phyloP scores from a whole-genome alignment of 2,888 invertebrate genomes.

The Tipula lateralis region DNA sequence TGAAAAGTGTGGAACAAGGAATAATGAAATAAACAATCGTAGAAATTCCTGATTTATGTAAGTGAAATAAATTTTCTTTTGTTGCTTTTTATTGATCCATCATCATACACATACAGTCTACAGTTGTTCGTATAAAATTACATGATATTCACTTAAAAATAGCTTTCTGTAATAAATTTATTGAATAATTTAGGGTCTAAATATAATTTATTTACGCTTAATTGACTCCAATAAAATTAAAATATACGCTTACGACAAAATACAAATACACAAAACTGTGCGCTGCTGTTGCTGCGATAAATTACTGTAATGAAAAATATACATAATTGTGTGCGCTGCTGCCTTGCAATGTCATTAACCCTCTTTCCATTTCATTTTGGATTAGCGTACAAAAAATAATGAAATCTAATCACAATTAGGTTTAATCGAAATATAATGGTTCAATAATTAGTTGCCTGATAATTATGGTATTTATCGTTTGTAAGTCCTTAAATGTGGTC shows the following conservation, averaged over 20 bases:
- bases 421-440: not conserved
- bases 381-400: not conserved
- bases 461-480: not conserved
- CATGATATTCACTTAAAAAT: not conserved
- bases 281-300: not conserved
- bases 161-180: not conserved
- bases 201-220: not conserved
- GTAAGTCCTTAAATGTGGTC: not conserved
- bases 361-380: constrained; percentile 19
- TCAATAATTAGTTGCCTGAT: not conserved
- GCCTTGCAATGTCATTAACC: not conserved
- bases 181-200: not conserved
- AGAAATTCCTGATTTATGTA: not conserved
- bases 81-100: not conserved
- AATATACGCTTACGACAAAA: not conserved
- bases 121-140: not conserved
- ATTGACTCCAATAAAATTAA: not conserved
- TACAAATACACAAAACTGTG: not conserved
- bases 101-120: not conserved
- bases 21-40: not conserved
- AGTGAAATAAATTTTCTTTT: not conserved
- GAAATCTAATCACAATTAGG: not conserved
- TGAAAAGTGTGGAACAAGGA: not conserved
- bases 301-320: not conserved
- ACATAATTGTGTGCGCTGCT: not conserved